A percentile compares a stretch with the other conserved stretches of the same genome.
phyloP scores from a whole-genome alignment of 2,113 vertebrate species.

The Lepus timidus region DNA sequence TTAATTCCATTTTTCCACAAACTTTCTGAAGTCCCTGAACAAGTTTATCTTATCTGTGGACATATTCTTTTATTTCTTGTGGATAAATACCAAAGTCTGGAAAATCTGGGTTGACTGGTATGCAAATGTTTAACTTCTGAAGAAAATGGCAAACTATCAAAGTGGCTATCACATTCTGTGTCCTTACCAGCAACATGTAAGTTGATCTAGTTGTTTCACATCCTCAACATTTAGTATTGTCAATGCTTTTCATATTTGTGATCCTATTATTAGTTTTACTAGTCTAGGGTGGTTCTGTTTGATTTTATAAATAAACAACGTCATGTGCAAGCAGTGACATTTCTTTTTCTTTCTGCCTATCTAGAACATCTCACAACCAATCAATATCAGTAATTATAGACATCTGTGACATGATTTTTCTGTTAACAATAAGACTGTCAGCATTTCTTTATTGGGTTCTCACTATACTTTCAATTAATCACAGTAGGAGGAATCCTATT shows the following conservation, averaged over 20 bases:
- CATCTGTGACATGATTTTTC: conserved; percentile 43
- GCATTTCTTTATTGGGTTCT: conserved; percentile 34
- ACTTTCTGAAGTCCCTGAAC: background rate
- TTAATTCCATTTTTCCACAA: background rate
- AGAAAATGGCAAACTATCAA: conserved; percentile 26
- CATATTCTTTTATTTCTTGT: background rate
- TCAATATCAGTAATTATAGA: conserved; percentile 39
- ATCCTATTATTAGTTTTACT: background rate
- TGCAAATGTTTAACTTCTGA: background rate
- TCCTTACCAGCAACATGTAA: background rate
- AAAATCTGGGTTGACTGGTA: background rate
- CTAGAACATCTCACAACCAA: background rate
- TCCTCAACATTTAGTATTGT: background rate
- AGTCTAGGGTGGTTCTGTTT: conserved; percentile 12
- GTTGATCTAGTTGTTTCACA: background rate
- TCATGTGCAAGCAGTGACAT: background rate
- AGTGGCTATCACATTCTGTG: background rate
- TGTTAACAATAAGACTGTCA: conserved; percentile 26
- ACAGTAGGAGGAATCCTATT: conserved; percentile 29
- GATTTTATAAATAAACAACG: conserved; percentile 48
- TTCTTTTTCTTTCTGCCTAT: conserved; percentile 31
- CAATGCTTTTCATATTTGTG: background rate
- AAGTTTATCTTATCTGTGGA: background rate
- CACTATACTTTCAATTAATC: background rate
- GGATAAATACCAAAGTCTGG: background rate